Evolutionary conservation across 2,113 vertebrate genomes (phyloP), one percentile per base, ranked within the genome.

Genomic region (Bubalus kerabau): DNA sequence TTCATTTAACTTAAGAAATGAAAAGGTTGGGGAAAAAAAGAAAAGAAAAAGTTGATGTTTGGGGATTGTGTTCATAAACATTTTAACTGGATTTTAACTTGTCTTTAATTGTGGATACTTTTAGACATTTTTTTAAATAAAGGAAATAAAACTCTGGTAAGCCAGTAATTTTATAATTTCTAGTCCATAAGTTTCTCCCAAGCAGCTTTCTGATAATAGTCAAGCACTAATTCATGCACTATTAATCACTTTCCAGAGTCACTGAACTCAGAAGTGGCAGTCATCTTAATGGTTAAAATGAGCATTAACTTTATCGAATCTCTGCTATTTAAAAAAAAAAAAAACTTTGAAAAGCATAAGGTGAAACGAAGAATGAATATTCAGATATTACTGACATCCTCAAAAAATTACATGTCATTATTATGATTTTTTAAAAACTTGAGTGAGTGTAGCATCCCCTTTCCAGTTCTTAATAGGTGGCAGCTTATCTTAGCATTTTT

Each of bases 301-400:
- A 60, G 87, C 96, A 92, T 80, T 83, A 46, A 26, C 43, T 32
- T 96, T 56, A 98, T 95, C 57, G 43, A 95, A 90, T 92, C 60
- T 48, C 90, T 89, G 19, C 56, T 78, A 28, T 28, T 67, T 82
- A 92, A 76, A 81, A 78, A 48, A 11, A 88, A 46, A 11, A 82
- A 74, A 46, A 84, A 85, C 3, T 30, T 30, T 48, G 30, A 17
- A 64, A 84, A 60, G 5, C 48, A 23, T 48, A 85, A 71, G 40
- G 94, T 0, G 94, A 82, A 87, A 92, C 10, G 40, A 80, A 24
- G 92, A 82, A 4, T 11, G 46, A 57, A 2, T 56, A 85, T 78
- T 87, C n/a, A 48, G 97, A 23, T 86, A 1, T 4, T 19, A 36
- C 59, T 19, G 40, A 17, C 56, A 74, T 95, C 59, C 85, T 87